Evolutionary conservation across 2,797 vertebrate species (phyloP).

Genomic region (Eidolon dupreanum): DNA sequence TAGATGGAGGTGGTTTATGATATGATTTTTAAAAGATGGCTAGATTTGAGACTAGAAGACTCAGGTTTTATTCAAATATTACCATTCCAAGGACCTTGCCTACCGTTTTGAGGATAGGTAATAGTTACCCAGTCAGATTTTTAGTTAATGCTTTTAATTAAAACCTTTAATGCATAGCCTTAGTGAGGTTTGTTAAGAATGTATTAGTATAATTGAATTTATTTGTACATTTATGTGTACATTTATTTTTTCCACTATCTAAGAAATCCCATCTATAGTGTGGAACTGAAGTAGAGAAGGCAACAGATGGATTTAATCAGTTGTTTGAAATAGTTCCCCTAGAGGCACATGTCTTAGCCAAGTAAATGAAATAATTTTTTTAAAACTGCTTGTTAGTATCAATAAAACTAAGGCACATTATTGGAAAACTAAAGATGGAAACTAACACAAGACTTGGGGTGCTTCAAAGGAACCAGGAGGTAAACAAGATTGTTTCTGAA

Average conservation of each 20-base stretch:
- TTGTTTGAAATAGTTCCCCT: conserved; percentile 40
- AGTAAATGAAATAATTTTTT: conserved; percentile 61
- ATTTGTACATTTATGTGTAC: neutral
- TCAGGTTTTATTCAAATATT: conserved; percentile 6
- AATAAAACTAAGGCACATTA: conserved; percentile 48
- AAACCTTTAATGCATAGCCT: conserved; percentile 20
- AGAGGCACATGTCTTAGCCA: conserved; percentile 19
- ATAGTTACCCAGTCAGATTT: neutral
- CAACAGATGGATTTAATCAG: conserved; percentile 43
- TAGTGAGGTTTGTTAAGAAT: neutral
- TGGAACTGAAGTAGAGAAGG: conserved; percentile 43
- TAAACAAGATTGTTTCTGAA: conserved; percentile 38
- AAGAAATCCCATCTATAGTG: neutral
- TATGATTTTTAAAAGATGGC: neutral
- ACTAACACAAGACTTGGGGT: neutral
- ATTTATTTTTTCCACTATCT: conserved; percentile 1
- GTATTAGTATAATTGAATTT: conserved; percentile 28
- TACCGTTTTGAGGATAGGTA: neutral
- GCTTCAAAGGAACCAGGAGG: neutral
- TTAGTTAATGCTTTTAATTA: conserved; percentile 18
- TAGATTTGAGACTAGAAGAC: neutral
- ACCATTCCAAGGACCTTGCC: neutral
- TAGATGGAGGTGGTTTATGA: neutral
- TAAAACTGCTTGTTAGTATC: conserved; percentile 51
- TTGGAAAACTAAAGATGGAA: conserved; percentile 51